These are phyloP conservation scores for Fulmarus glacialis DNA, from an alignment of 2,113 vertebrate species.

Conservation along the genomic window DNA sequence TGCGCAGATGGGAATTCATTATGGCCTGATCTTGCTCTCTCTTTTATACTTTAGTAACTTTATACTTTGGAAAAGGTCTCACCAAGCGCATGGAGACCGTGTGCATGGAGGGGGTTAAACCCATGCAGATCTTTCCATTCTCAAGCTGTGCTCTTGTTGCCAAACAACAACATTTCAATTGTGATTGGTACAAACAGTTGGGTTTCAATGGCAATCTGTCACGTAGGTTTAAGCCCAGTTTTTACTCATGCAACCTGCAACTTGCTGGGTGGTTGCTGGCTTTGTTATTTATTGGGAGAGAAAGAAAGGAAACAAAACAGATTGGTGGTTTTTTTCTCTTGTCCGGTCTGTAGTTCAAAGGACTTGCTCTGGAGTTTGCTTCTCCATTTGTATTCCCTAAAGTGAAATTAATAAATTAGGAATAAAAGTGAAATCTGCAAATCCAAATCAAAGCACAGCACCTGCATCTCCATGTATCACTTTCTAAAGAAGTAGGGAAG, in stretches of 20 bases:
- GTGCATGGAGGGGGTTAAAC: neutral
- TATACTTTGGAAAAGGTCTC: slow-evolving; percentile 44
- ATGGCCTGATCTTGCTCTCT: slow-evolving; percentile 44
- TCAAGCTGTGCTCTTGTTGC: slow-evolving; percentile 49
- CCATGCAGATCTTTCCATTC: slow-evolving; percentile 22
- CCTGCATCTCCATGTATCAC: neutral
- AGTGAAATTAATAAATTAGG: neutral
- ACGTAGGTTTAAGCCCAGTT: slow-evolving; percentile 15
- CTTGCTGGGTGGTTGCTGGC: neutral
- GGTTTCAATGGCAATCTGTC: slow-evolving; percentile 60
- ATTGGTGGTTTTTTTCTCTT: neutral
- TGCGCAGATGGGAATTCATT: slow-evolving; percentile 65
- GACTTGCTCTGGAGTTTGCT: neutral
- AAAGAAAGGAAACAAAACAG: slow-evolving; percentile 9
- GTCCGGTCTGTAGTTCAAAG: neutral
- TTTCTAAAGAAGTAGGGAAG: neutral
- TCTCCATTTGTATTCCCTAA: neutral
- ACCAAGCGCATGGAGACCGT: neutral
- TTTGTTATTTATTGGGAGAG: slow-evolving; percentile 10
- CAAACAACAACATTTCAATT: slow-evolving; percentile 68
- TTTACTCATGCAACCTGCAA: slow-evolving; percentile 6
- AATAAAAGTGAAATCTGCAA: slow-evolving; percentile 21
- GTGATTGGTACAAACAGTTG: slow-evolving; percentile 57
- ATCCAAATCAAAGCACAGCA: slow-evolving; percentile 23
- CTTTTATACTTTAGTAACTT: slow-evolving; percentile 47